Evolutionary conservation across 1,140 invertebrate genomes (phyloP).

Genomic region (Zaprionus vittiger): DNA sequence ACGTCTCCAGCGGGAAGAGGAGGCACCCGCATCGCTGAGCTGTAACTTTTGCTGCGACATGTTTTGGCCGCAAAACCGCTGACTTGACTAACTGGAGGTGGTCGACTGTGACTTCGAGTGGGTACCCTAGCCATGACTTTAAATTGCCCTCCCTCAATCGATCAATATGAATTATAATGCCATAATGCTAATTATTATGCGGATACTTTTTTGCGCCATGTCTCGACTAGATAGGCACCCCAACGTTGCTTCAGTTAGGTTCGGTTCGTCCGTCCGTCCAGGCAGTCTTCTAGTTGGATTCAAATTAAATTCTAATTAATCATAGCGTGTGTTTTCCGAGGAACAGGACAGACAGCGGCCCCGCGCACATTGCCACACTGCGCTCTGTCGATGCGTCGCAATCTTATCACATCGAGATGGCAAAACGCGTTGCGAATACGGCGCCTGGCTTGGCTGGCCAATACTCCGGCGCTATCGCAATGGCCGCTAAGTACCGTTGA

Average conservation of each 20-base stretch:
- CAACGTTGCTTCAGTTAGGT: not conserved
- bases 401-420: conserved; percentile 72
- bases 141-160: conserved; percentile 58
- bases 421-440: conserved; percentile 44
- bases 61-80: conserved; percentile 46
- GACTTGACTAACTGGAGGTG: conserved; percentile 1
- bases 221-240: conserved; percentile 22
- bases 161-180: conserved; percentile 81
- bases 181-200: conserved; percentile 77
- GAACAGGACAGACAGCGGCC: not conserved
- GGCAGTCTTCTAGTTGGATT: conserved; percentile 19
- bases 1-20: conserved; percentile 29
- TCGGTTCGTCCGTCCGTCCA: not conserved
- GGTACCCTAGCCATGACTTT: conserved; percentile 22
- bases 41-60: conserved; percentile 60
- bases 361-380: conserved; percentile 16
- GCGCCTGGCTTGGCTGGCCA: conserved; percentile 53
- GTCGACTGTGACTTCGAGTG: not conserved
- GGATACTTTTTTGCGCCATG: conserved; percentile 37
- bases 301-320: conserved; percentile 66
- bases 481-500: conserved; percentile 37
- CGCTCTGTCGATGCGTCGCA: conserved; percentile 18
- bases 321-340: conserved; percentile 47
- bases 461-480: conserved; percentile 38
- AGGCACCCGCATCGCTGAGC: conserved; percentile 14